phyloP scores from a whole-genome alignment of 2,113 vertebrate species.

The Plestiodon gilberti region DNA sequence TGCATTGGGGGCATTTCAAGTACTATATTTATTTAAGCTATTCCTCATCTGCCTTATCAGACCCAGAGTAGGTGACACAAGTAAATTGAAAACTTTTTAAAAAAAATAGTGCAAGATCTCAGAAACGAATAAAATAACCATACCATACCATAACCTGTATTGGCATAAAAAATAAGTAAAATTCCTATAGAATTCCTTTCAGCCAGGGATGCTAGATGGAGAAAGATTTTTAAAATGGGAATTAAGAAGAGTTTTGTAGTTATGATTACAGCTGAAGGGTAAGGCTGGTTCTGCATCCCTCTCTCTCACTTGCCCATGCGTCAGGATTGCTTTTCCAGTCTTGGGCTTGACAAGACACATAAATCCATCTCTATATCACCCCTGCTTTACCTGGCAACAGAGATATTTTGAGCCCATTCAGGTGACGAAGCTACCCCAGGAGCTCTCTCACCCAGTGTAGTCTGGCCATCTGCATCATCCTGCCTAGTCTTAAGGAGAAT shows the following conservation, averaged over 20 bases:
- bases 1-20: not conserved
- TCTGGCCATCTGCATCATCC: no score
- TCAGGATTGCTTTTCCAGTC: not conserved
- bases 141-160: no score
- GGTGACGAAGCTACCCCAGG: not conserved
- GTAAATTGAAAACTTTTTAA: not conserved
- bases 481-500: no score
- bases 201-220: not conserved
- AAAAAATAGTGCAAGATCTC: not conserved
- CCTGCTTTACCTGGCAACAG: not conserved
- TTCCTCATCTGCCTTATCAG: not conserved
- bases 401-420: no score
- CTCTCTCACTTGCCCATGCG: not conserved
- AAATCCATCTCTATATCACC: no score
- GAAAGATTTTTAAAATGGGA: not conserved
- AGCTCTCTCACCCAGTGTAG: no score
- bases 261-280: not conserved
- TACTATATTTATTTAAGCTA: not conserved
- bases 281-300: not conserved
- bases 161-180: no score
- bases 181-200: not conserved
- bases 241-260: not conserved
- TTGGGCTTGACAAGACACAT: not conserved
- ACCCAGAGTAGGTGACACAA: not conserved
- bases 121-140: no score